A percentile compares a stretch with the other conserved stretches of the same genome.
These are phyloP conservation scores for Athripsodes cinereus DNA, from an alignment of 2,888 invertebrate genomes.

Conservation along the genomic window DNA sequence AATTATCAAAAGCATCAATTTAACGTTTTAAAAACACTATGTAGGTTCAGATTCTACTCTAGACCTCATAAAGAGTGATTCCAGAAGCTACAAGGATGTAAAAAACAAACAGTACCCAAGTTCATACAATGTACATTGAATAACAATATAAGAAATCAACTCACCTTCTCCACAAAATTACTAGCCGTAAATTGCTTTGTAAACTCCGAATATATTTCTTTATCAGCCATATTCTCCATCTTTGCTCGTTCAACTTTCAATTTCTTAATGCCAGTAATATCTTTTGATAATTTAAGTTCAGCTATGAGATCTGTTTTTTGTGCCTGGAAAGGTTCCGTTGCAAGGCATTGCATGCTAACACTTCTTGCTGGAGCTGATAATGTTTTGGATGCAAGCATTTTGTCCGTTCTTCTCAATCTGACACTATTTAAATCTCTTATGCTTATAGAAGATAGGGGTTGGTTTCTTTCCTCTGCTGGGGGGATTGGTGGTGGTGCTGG, in stretches of 20 bases:
- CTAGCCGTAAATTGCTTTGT: constrained; percentile 77
- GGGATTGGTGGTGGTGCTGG: constrained; percentile 46
- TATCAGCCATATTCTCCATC: constrained; percentile 75
- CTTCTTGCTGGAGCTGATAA: constrained; percentile 78
- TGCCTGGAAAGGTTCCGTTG: constrained; percentile 62
- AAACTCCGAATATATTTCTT: constrained; percentile 78
- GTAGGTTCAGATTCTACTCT: too few relatives aligned
- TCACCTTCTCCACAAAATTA: constrained; percentile 86
- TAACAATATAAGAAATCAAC: constrained; percentile 32
- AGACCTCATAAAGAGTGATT: too few relatives aligned
- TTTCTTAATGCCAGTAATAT: constrained; percentile 90
- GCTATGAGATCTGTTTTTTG: constrained; percentile 85
- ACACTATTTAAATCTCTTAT: constrained; percentile 83
- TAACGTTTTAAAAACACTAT: too few relatives aligned
- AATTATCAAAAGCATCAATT: too few relatives aligned
- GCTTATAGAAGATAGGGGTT: constrained; percentile 82
- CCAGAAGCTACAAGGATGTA: too few relatives aligned
- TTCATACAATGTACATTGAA: too few relatives aligned
- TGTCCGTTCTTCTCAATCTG: constrained; percentile 67
- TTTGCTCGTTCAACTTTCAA: constrained; percentile 85
- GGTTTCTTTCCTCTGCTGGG: constrained; percentile 40
- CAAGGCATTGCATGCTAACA: constrained; percentile 67
- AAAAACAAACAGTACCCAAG: too few relatives aligned
- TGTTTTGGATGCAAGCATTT: constrained; percentile 71
- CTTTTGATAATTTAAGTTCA: constrained; percentile 86